A percentile compares a stretch with the other conserved stretches of the same genome.
Evolutionary conservation across 2,797 vertebrate species (phyloP).

Genomic region (Psittacula derbiana): DNA sequence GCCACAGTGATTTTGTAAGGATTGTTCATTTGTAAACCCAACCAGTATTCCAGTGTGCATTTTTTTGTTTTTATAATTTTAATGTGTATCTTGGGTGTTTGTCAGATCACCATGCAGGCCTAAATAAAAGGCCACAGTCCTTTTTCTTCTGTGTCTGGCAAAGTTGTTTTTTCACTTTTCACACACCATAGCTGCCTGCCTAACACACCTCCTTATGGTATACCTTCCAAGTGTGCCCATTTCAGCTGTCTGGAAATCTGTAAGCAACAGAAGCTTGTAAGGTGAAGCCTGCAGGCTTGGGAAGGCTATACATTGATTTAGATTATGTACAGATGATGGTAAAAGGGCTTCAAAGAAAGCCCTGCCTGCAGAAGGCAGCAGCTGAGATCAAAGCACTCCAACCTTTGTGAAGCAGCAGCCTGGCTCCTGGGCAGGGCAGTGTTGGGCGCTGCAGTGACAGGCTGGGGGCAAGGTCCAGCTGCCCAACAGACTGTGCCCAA

Average conservation of each 20-base stretch:
- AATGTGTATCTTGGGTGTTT: not conserved
- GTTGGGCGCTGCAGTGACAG: rapidly evolving
- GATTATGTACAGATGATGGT: not conserved
- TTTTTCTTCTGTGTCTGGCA: not conserved
- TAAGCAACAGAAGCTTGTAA: too few relatives aligned
- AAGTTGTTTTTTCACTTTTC: not conserved
- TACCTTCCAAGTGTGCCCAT: not conserved
- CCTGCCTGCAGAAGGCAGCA: not conserved
- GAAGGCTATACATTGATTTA: not conserved
- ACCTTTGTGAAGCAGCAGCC: too few relatives aligned
- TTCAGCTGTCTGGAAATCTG: not conserved
- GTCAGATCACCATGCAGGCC: not conserved
- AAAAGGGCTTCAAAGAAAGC: not conserved
- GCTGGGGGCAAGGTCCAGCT: rapidly evolving
- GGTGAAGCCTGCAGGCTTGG: not conserved
- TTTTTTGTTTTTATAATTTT: not conserved
- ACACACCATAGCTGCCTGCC: not conserved
- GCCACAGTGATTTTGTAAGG: not conserved
- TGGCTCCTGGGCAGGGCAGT: not conserved
- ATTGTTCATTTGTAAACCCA: not conserved
- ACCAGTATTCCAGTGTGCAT: not conserved
- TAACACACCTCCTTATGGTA: not conserved
- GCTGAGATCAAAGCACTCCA: not conserved
- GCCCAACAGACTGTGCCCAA: not conserved
- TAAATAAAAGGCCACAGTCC: not conserved